Base-by-base conservation (phyloP, 2,113 vertebrate genomes). In the Mirza zaza region DNA sequence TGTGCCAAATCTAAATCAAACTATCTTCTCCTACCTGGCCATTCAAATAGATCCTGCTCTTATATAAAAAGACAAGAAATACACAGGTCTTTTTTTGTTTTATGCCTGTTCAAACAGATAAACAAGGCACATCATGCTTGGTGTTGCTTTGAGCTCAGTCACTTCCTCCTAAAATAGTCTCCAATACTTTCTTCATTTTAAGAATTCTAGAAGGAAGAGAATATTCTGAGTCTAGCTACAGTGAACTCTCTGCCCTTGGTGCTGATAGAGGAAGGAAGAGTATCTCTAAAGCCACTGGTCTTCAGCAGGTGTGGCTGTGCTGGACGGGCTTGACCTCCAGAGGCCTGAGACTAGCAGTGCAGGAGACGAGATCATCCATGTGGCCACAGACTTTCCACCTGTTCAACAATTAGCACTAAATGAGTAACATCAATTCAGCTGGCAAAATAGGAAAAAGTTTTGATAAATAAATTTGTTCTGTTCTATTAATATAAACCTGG, bases 1-100 rank as follows among this genome's bases (percentile, higher is more conserved):
- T 87, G 27, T 95, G 97, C 96, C 97, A 98, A 90, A 75, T 89
- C 67, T 73, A 80, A 95, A 57, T 88, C 94, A 83, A 82, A 87
- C 92, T 93, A 3, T 45, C 76, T 87, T 82, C 76, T 96, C 61
- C 87, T 96, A 75, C 61, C 55, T 76, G 87, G 83, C 87, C 95
- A 67, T 88, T 97, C 86, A 90, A 3, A 81, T 39, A 65, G 36
- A 91, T 77, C 65, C 65, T 93, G 63, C 61, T 82, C 84, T 50
- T 93, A 45, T 29, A 92, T 83, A 76, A 86, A 91, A 94, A 68
- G 20, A 42, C 29, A 82, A 65, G 68, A 80, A 92, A n/a, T 32
- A 55, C 45, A 55, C 70, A 84, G 84, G 12, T 61, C 57, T 76
- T 82, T n/a, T 34, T 42, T 1, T 85, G n/a, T 76, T 83, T 65